These are phyloP conservation scores for Pyrochroa serraticornis DNA, from an alignment of 2,888 invertebrate genomes.

Conservation along the genomic window DNA sequence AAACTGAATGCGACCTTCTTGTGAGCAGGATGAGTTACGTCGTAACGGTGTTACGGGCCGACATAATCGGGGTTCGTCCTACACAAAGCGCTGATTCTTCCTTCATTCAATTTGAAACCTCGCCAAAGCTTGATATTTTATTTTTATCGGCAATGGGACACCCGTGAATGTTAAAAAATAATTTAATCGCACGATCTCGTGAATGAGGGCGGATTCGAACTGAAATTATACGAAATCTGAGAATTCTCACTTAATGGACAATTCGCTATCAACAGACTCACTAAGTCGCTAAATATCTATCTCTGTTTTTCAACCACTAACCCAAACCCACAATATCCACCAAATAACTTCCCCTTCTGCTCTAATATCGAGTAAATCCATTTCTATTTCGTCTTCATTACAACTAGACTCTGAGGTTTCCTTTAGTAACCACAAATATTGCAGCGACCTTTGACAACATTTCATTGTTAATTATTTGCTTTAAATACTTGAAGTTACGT, in stretches of 20 bases:
- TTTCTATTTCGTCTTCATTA: too few relatives aligned
- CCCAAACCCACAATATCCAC: slow-evolving; percentile 2
- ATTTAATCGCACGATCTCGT: slow-evolving; percentile 22
- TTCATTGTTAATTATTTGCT: too few relatives aligned
- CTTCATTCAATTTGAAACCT: slow-evolving; percentile 35
- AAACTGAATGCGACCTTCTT: slow-evolving; percentile 45
- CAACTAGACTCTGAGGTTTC: too few relatives aligned
- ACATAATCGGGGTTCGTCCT: slow-evolving; percentile 26
- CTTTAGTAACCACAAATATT: too few relatives aligned
- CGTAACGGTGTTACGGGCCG: slow-evolving; percentile 21
- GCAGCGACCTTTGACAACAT: too few relatives aligned
- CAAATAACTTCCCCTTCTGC: background rate
- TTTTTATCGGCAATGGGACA: slow-evolving; percentile 22
- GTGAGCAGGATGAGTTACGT: slow-evolving; percentile 34
- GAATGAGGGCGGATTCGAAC: slow-evolving; percentile 4
- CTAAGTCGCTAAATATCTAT: slow-evolving; percentile 1
- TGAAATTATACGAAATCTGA: slow-evolving; percentile 1
- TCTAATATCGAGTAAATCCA: too few relatives aligned
- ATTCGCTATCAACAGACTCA: slow-evolving; percentile 9
- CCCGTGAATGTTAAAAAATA: slow-evolving; percentile 27
- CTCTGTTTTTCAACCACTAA: slow-evolving; percentile 2
- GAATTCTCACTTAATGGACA: slow-evolving; percentile 3
- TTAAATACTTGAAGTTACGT: too few relatives aligned
- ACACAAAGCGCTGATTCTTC: slow-evolving; percentile 37
- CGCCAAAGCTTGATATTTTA: slow-evolving; percentile 32